Conservation (phyloP, 1,140 invertebrate genomes). For the Drosophila setifemur region DNA sequence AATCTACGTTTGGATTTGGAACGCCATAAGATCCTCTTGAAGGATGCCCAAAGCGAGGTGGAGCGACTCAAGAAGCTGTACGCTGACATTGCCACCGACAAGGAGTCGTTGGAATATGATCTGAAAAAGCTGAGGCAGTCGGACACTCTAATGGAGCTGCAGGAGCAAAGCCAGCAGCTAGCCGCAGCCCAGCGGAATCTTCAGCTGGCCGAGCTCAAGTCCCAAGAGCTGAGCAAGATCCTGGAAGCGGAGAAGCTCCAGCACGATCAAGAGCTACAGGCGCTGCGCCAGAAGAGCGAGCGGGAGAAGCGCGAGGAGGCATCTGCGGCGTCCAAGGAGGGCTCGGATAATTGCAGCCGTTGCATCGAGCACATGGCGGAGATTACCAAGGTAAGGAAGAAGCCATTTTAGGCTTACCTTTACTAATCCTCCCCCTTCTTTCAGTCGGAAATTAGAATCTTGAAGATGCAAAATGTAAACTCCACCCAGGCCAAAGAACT, state of each 20-base stretch:
- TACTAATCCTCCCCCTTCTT: constrained; percentile 9
- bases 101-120: constrained; percentile 65
- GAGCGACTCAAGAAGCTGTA: constrained; percentile 74
- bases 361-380: constrained; percentile 67
- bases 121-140: constrained; percentile 53
- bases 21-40: constrained; percentile 66
- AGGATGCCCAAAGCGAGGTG: constrained; percentile 72
- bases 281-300: constrained; percentile 54
- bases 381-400: constrained; percentile 61
- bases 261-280: constrained; percentile 61
- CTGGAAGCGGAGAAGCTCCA: constrained; percentile 59
- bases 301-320: constrained; percentile 48
- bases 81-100: constrained; percentile 70
- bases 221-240: constrained; percentile 65
- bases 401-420: neutral
- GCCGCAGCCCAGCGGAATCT: constrained; percentile 54
- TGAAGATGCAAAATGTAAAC: constrained; percentile 66
- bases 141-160: constrained; percentile 63
- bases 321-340: constrained; percentile 41
- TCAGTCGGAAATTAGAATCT: constrained; percentile 71
- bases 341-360: constrained; percentile 58
- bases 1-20: constrained; percentile 61
- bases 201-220: constrained; percentile 69
- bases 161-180: constrained; percentile 56
- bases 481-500: constrained; percentile 59